Base-by-base conservation (phyloP, 2,888 invertebrate genomes). In the Lasioglossum zephyrum region DNA sequence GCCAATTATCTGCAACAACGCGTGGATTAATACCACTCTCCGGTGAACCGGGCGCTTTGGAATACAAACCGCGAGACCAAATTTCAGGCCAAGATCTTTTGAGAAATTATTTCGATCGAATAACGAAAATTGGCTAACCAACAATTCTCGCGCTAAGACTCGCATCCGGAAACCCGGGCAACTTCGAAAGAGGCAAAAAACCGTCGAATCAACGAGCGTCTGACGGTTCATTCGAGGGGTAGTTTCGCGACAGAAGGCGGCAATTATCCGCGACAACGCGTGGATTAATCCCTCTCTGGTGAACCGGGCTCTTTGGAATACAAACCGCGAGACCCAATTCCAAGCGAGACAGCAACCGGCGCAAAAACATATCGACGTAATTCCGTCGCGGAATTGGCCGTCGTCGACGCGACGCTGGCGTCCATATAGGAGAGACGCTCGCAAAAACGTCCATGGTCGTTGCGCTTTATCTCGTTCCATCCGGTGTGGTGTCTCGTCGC, bases 401-500 rank as follows among this genome's bases (percentile, higher is more conserved):
- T 22, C 53, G 73, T 36, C 26, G 49, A 49, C 49, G 73, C 49
- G 49, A 31, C 72, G 9, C 16, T 31, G n/a, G 0, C 72, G 49
- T 31, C 47, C 70, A 26, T 69, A 73, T 16, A 26, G 36, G 26
- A 31, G 26, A 31, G 22, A 26, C 26, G 1, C 13, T 13, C 3
- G n/a, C 36, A 57, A 47, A 81, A 81, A 70, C 66, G 73, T 26
- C 66, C 41, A 9, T 53, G 9, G 53, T 31, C 26, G 63, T 36
- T 49, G 39, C 69, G 69, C 39, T 69, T 69, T 69, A 69, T 69
- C 69, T 69, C 69, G 69, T 69, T 69, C 13, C 31, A 53, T 39
- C 1, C 36, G 39, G 11, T 57, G 44, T 26, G 39, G 11, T 57
- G 44, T 70, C 85, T 22, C 73, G 76, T 6, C 73, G 79, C 63